Evolutionary conservation across 2,888 invertebrate genomes (phyloP), one percentile per base, ranked within the genome.

Genomic region (Nephrotoma appendiculata): DNA sequence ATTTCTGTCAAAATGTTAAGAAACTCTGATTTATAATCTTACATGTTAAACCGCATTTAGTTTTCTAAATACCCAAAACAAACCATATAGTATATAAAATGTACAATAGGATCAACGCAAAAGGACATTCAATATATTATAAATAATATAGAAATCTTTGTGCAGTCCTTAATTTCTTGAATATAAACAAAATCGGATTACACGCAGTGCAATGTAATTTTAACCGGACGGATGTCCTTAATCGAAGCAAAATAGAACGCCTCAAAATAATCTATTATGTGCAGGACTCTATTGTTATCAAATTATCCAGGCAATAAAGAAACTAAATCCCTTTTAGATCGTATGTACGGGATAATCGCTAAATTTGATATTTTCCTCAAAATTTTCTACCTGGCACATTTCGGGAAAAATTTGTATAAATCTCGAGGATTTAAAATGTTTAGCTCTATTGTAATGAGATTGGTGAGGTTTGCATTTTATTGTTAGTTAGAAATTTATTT

Each of bases 251-350:
- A 44, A 86, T 57, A 42, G 71, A 19, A 86, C 41, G 44, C 44
- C 43, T 83, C 42, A 31, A 31, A 31, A 41, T 83, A 86, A 15
- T 86, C 12, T 87, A 88, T 86, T 86, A 41, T 87, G 41, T 86
- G 6, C 19, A 57, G 57, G 6, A 15, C 57, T 19, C 57, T 9
- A 57, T 85, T 87, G 86, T 87, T 87, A 87, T 87, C 87, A 84
- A 86, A 87, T 88, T 87, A 88, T 88, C 87, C 87, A 87, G 88
- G 88, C 87, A 88, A 88, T 88, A 87, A 88, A 86, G 45, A 86
- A 85, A 85, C 15, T 41, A 85, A 85, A 85, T 43, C 43, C 41
- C 41, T 57, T 57, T 57, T 57, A 44, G 1, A 44, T 44, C 44
- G 44, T 31, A 31, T 31, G 31, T 31, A 44, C 7, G 11, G 44